These are phyloP conservation scores for Miichthys miiuy DNA, from an alignment of 2,797 vertebrate species.

Conservation along the genomic window DNA sequence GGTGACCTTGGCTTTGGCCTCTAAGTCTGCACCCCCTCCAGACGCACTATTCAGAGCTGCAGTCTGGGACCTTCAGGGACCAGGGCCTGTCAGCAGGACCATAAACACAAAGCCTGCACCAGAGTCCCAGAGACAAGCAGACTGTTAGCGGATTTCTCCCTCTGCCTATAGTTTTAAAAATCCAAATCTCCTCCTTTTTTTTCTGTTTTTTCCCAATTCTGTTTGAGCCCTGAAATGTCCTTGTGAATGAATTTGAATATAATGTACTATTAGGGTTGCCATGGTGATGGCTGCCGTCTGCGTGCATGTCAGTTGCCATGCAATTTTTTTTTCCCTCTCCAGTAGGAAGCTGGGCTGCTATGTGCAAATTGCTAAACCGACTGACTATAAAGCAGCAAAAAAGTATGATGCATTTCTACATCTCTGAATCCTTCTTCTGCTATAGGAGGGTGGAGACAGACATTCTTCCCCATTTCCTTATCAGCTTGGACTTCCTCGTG, in stretches of 20 bases:
- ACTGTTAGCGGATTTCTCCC: conserved; percentile 29
- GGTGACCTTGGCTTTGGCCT: conserved; percentile 76
- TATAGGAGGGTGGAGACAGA: not conserved
- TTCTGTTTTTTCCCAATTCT: conserved; percentile 3
- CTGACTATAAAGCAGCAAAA: not conserved
- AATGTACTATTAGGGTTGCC: conserved; percentile 81
- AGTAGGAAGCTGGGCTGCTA: conserved; percentile 42
- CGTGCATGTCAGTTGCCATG: conserved; percentile 81
- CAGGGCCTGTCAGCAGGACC: conserved; percentile 42
- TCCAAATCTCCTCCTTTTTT: conserved; percentile 13
- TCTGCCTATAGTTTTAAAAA: conserved; percentile 13
- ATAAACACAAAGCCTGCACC: conserved; percentile 42
- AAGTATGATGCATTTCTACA: not conserved
- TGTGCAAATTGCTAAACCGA: conserved; percentile 31
- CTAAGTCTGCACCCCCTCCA: conserved; percentile 44
- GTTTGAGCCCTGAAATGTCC: conserved; percentile 63
- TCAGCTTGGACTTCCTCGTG: not conserved
- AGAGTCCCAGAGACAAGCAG: conserved; percentile 9
- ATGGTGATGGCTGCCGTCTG: conserved; percentile 77
- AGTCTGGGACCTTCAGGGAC: conserved; percentile 45
- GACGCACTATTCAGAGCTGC: conserved; percentile 60
- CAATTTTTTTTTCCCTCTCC: conserved; percentile 64
- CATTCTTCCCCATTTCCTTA: not conserved
- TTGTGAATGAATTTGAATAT: conserved; percentile 77
- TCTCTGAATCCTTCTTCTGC: not conserved